Evolutionary conservation across 2,888 invertebrate genomes (phyloP).

Genomic region (Blastobasis adustella): DNA sequence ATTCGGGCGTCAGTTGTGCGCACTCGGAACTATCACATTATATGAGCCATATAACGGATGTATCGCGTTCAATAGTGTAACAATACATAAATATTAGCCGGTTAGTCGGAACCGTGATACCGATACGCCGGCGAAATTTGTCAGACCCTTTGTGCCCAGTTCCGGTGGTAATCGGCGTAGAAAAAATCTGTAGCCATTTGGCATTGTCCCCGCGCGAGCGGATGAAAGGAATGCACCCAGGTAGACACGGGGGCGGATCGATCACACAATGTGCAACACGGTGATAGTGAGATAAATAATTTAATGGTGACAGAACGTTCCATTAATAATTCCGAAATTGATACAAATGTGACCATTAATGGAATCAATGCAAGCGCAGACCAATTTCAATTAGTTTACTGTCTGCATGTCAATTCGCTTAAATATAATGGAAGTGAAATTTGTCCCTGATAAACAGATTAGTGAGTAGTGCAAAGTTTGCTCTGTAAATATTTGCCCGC

Average conservation of each 20-base stretch:
- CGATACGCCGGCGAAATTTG: constrained; percentile 59
- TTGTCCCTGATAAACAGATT: constrained; percentile 23
- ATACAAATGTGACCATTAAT: constrained; percentile 42
- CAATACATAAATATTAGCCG: constrained; percentile 62
- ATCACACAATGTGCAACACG: constrained; percentile 35
- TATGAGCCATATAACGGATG: constrained; percentile 38
- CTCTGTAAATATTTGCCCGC: constrained; percentile 28
- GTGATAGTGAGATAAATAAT: constrained; percentile 41
- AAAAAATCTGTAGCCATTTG: constrained; percentile 40
- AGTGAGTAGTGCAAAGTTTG: constrained; percentile 23
- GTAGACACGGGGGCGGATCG: constrained; percentile 54
- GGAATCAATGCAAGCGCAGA: constrained; percentile 21
- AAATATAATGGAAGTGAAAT: constrained; percentile 10
- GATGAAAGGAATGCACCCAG: constrained; percentile 53
- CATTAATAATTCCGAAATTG: constrained; percentile 40
- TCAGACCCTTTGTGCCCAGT: constrained; percentile 59
- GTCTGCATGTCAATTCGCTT: constrained; percentile 8
- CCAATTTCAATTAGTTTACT: constrained; percentile 13
- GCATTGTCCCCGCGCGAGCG: constrained; percentile 46
- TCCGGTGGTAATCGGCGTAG: constrained; percentile 58
- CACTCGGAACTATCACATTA: neutral
- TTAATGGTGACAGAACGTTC: constrained; percentile 42
- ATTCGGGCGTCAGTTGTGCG: too few relatives aligned
- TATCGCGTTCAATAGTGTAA: constrained; percentile 50
- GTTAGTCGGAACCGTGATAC: constrained; percentile 67